Conservation (phyloP, 2,797 vertebrate species). For the Menidia menidia region DNA sequence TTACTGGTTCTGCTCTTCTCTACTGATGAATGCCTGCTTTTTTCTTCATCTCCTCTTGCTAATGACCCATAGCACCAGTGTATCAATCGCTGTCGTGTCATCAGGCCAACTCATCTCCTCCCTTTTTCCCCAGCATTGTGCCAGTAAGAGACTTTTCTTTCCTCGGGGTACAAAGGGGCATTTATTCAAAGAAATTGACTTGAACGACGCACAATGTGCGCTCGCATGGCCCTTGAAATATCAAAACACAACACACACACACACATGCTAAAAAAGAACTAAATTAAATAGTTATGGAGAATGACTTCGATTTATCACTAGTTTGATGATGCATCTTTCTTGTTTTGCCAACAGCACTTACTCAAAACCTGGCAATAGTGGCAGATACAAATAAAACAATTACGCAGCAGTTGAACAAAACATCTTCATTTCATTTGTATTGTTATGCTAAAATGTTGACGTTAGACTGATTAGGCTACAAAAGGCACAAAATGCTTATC, state of each 20-base stretch:
- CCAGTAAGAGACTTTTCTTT: constrained; percentile 25
- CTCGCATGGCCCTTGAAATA: constrained; percentile 6
- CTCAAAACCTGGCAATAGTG: background rate
- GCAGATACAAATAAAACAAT: background rate
- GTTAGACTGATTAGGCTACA: background rate
- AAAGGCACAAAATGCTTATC: background rate
- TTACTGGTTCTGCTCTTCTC: no score
- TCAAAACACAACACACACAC: constrained; percentile 2
- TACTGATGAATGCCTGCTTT: background rate
- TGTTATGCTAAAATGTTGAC: background rate
- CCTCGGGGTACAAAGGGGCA: constrained; percentile 18
- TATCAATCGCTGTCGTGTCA: constrained; percentile 20
- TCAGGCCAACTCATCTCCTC: constrained; percentile 3
- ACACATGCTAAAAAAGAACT: background rate
- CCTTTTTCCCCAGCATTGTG: background rate
- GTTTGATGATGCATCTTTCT: constrained; percentile 10
- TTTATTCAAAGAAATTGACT: constrained; percentile 31
- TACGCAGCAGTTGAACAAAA: no score
- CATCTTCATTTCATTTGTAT: background rate
- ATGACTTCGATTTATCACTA: constrained; percentile 32
- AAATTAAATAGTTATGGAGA: constrained; percentile 32
- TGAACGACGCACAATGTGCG: background rate
- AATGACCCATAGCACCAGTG: constrained; percentile 35
- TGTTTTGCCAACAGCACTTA: constrained; percentile 21
- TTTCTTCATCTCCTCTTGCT: constrained; percentile 11